Evolutionary conservation across 2,888 invertebrate genomes (phyloP), one percentile per base, ranked within the genome.

Genomic region (Eulithis prunata): DNA sequence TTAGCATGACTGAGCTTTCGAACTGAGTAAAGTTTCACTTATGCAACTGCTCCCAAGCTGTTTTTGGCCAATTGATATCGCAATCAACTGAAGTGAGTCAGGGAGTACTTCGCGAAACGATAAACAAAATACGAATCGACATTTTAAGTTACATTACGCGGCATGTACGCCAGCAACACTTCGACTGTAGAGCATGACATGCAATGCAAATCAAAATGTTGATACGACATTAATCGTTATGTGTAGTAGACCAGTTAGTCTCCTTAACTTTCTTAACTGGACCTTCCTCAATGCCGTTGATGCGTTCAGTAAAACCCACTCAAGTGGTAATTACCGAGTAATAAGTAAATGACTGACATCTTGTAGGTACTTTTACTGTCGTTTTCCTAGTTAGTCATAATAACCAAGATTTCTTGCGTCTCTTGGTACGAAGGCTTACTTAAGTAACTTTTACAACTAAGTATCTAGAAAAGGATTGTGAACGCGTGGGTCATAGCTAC

Each of bases 251-350:
- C 10, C 8, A 10, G 2, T 38, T 38, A 10, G 36, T 13, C 12
- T 45, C 13, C 11, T 32, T 32, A 41, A 49, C 62, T 58, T 66
- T 62, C 57, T 62, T 56, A 28, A 45, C 41, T 59, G 57, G 56
- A 67, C 62, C 66, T 67, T 67, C 66, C 66, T 63, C 66, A 67
- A 67, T 63, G 52, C 36, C 45, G 14, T 52, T 56, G 49, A 54
- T 14, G 53, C 49, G 36, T 61, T 51, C 46, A 36, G 58, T 58
- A 47, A 62, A 66, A 66, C 61, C 55, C 62, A 59, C 57, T 53
- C 32, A 32, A 32, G 41, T 46, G 21, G 45, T 51, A 58, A 53
- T 53, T 53, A 52, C 52, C 10, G 28, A 32, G 28, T 45, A 52
- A 49, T 61, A 47, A 65, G 41, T 41, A 7, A 11, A 41, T 41